Evolutionary conservation across 2,797 vertebrate genomes (phyloP), one percentile per base, ranked within the genome.

Genomic region (Enteromius afrohamiltoni): DNA sequence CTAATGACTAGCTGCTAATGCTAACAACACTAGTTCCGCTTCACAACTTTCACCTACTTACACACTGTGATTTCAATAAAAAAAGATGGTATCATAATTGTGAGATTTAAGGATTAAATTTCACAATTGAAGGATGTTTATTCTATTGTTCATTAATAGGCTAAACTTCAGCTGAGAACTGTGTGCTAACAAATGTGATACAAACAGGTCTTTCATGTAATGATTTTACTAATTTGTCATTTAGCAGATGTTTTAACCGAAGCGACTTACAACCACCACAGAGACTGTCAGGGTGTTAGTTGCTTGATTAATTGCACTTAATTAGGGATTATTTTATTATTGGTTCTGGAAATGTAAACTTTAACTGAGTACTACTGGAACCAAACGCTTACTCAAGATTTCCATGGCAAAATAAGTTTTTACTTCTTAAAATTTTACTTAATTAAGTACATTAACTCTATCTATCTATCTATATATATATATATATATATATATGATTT

Each of bases 1-100:
- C 47, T 29, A 60, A 60, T 68, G 71, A 19, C 19, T 65, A 74
- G 23, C 40, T 73, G 78, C 6, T 21, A 80, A 71, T 71, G 53
- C 19, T 71, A 71, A 45, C 26, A 23, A 21, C 21, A 71, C 51
- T 60, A 7, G 1, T 69, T 40, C 14, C 10, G 14, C 4, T 79
- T 42, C 14, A 55, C 26, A 69, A 19, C 9, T 34, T 31, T 34
- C 45, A 68, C 34, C 4, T 40, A 17, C 11, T 40, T 23, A 42
- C 3, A 21, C 7, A 31, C 13, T 79, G 55, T 21, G 9, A 17
- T 62, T 77, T 37, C 21, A 53, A 53, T 14, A 74, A 4, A n/a
- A 19, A 71, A 31, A 31, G 6, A 1, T 9, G 16, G 16, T 11
- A 31, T 51, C 2, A 51, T 31, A 21, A 9, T 9, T 31, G 17